Percentiles rank a stretch among this genome's conserved stretches.
Conservation (phyloP, 1,140 invertebrate species). For the Tetragonula clypearis region DNA sequence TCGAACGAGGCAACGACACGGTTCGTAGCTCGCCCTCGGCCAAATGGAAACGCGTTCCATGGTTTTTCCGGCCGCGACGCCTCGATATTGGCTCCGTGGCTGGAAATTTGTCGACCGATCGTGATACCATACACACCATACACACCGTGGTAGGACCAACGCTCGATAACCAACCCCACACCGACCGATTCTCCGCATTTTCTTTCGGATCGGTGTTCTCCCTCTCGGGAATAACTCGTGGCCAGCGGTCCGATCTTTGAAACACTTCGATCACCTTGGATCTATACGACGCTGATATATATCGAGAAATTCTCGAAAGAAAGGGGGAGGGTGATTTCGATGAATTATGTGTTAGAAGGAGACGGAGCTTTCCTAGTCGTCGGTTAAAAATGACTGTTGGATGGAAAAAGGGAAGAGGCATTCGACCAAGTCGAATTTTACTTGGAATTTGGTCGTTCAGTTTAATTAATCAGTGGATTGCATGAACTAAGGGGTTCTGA, state of each 20-base stretch:
- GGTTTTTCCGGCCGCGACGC: slow-evolving; percentile 44
- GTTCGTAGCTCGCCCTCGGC: neutral
- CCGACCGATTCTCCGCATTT: slow-evolving; percentile 1
- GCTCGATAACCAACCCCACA: slow-evolving; percentile 39
- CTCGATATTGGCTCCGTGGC: slow-evolving; percentile 46
- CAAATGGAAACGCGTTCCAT: slow-evolving; percentile 38
- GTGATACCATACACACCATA: slow-evolving; percentile 33
- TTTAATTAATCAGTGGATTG: no score
- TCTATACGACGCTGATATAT: neutral
- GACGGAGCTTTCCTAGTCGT: no score
- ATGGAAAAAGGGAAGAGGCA: no score
- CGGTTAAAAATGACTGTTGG: no score
- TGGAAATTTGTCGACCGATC: slow-evolving; percentile 52
- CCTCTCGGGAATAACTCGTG: neutral
- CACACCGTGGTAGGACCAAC: slow-evolving; percentile 5
- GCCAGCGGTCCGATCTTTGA: neutral
- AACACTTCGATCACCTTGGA: neutral
- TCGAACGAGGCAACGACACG: slow-evolving; percentile 7
- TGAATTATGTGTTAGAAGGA: no score
- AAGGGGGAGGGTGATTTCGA: no score
- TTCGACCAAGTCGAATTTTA: no score
- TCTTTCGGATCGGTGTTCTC: neutral
- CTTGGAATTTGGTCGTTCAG: no score
- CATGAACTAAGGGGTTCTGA: no score
- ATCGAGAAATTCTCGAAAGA: no score